Evolutionary conservation across 1,140 invertebrate species (phyloP).

Genomic region (Aphis gossypii): DNA sequence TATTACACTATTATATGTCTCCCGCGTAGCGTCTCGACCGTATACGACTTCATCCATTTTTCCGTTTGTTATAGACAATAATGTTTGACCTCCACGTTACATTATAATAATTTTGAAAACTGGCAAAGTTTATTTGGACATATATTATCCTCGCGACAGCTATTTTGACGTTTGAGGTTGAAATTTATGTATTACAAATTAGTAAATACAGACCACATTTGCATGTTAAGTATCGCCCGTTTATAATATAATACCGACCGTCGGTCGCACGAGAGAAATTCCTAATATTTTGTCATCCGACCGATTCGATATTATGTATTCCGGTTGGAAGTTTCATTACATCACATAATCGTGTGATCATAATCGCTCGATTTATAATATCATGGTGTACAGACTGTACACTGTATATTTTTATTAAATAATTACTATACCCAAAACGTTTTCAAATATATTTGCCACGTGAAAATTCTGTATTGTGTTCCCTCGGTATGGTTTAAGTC

Average conservation of each 20-base stretch:
- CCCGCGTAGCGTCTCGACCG: neutral
- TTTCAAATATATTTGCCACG: neutral
- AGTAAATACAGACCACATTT: conserved; percentile 32
- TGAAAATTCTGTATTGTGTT: neutral
- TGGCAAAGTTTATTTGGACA: conserved; percentile 32
- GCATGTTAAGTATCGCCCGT: conserved; percentile 13
- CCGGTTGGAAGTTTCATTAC: neutral
- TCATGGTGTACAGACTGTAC: neutral
- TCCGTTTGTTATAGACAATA: conserved; percentile 12
- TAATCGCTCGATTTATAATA: neutral
- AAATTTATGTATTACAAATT: conserved; percentile 50
- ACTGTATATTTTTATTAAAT: neutral
- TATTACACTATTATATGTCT: conserved; percentile 23
- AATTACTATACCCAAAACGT: neutral
- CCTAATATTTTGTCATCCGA: neutral
- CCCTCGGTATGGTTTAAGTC: neutral
- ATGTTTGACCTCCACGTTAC: conserved; percentile 13
- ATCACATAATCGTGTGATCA: neutral
- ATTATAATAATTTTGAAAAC: conserved; percentile 48
- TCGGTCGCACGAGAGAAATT: neutral
- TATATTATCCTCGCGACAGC: conserved; percentile 22
- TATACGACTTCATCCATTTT: conserved; percentile 36
- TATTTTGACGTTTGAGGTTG: conserved; percentile 29
- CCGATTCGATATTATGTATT: neutral
- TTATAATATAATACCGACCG: neutral